Evolutionary conservation across 2,113 vertebrate species (phyloP).

Genomic region (Pitta sordida): DNA sequence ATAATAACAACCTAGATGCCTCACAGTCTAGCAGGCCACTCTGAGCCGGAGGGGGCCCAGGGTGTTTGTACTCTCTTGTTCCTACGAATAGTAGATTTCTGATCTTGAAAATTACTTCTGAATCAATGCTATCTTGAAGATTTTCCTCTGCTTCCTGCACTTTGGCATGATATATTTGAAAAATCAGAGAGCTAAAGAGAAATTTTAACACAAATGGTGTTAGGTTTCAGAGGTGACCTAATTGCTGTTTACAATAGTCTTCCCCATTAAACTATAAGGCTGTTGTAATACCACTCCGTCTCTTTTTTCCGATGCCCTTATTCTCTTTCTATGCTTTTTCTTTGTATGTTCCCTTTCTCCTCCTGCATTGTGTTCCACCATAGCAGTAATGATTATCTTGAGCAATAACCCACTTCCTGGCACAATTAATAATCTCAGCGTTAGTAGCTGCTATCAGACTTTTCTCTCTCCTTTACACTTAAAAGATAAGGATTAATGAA

Average conservation of each 20-base stretch:
- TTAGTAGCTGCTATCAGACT: background rate
- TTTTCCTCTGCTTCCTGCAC: background rate
- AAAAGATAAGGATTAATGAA: background rate
- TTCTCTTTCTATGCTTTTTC: background rate
- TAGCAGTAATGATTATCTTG: background rate
- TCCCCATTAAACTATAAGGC: background rate
- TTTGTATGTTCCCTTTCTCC: background rate
- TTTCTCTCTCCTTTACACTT: background rate
- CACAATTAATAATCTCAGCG: background rate
- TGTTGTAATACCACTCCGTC: background rate
- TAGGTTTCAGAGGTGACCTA: no score
- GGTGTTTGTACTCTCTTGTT: background rate
- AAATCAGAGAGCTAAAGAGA: background rate
- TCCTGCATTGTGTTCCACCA: background rate
- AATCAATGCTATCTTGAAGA: background rate
- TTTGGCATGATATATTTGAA: background rate
- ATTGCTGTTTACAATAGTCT: no score
- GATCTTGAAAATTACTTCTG: background rate
- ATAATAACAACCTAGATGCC: no score
- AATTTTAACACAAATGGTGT: background rate
- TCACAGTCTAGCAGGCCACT: no score
- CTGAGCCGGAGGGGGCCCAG: no score
- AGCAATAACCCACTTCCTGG: background rate
- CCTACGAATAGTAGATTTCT: background rate
- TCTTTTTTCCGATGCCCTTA: background rate